phyloP scores from a whole-genome alignment of 2,113 vertebrate genomes.

The Chiloscyllium plagiosum region DNA sequence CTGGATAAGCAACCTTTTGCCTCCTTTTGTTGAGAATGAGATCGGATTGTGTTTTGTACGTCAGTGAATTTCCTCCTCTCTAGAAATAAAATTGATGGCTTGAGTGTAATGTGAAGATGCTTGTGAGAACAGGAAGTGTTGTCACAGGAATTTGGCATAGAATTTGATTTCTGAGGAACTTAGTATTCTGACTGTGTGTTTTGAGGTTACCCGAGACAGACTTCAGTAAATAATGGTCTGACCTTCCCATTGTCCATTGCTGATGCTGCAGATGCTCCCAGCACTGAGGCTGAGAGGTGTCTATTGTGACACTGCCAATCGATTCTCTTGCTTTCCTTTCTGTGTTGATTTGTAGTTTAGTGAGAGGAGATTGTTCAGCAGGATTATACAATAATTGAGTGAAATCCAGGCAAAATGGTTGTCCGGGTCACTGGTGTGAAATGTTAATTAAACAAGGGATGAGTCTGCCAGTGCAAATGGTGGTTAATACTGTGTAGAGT shows the following conservation, averaged over 20 bases:
- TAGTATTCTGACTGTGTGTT: not conserved
- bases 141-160: not conserved
- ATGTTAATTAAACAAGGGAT: not conserved
- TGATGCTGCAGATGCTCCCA: not conserved
- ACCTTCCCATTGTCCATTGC: not conserved
- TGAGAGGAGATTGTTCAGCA: not conserved
- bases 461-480: not conserved
- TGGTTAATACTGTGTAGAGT: not conserved
- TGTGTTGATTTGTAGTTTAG: not conserved
- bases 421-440: not conserved
- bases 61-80: not conserved
- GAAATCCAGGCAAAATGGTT: not conserved
- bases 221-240: conserved; percentile 24
- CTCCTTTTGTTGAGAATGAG: not conserved
- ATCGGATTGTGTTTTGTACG: not conserved
- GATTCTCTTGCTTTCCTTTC: not conserved
- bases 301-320: not conserved
- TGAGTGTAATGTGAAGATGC: not conserved
- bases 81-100: not conserved
- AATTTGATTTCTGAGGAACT: not conserved
- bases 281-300: not conserved
- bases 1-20: not conserved
- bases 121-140: not conserved
- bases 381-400: not conserved
- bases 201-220: not conserved